These are phyloP conservation scores for Diorhabda elongata DNA, from an alignment of 1,140 invertebrate species.

Conservation along the genomic window DNA sequence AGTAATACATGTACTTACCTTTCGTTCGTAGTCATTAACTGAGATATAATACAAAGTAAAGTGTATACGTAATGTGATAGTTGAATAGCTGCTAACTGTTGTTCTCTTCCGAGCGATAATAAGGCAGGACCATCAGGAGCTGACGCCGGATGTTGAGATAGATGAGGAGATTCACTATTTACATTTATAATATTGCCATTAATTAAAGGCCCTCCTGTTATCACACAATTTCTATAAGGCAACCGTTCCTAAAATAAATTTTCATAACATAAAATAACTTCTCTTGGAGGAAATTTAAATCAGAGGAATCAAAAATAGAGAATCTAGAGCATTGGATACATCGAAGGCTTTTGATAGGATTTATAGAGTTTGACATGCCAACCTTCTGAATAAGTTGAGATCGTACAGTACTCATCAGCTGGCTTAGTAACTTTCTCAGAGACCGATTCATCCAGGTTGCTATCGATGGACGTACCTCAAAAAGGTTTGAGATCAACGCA, in stretches of 20 bases:
- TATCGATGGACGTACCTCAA: too few relatives aligned
- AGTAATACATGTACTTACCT: slow-evolving; percentile 48
- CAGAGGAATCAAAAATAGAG: too few relatives aligned
- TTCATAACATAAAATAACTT: neutral
- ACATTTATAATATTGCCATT: slow-evolving; percentile 36
- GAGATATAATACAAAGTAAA: slow-evolving; percentile 75
- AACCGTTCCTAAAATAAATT: slow-evolving; percentile 49
- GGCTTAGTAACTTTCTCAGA: too few relatives aligned
- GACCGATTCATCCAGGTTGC: too few relatives aligned
- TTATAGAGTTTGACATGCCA: too few relatives aligned
- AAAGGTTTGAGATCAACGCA: too few relatives aligned
- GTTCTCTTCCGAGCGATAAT: slow-evolving; percentile 54
- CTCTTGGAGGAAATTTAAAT: neutral
- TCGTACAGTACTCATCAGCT: too few relatives aligned
- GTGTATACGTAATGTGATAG: slow-evolving; percentile 79
- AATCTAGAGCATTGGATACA: too few relatives aligned
- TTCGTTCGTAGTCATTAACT: slow-evolving; percentile 81
- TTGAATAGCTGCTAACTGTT: slow-evolving; percentile 67
- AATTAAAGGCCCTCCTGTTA: slow-evolving; percentile 39
- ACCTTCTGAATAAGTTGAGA: too few relatives aligned
- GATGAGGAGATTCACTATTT: slow-evolving; percentile 26
- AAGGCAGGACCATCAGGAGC: slow-evolving; percentile 45
- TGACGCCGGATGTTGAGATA: slow-evolving; percentile 22
- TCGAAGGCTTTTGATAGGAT: too few relatives aligned
- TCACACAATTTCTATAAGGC: slow-evolving; percentile 51